Evolutionary conservation across 1,140 invertebrate species (phyloP).

Genomic region (Drosophila fuyamai): DNA sequence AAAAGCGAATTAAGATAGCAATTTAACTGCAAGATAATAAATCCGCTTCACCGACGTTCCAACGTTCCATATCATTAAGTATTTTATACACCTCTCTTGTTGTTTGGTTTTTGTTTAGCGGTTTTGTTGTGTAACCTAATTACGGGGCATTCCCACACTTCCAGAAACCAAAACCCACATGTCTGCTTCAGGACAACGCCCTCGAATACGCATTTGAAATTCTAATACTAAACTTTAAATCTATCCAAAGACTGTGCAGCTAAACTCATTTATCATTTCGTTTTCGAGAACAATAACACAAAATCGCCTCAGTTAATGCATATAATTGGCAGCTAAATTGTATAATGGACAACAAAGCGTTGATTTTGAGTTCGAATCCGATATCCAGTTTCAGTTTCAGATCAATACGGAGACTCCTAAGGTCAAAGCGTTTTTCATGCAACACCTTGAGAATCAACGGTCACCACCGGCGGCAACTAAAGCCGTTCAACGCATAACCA

Average conservation of each 20-base stretch:
- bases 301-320: conserved; percentile 62
- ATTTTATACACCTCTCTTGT: neutral
- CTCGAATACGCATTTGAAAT: conserved; percentile 14
- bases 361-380: neutral
- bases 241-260: neutral
- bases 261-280: conserved; percentile 39
- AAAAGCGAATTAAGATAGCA: conserved; percentile 39
- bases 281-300: conserved; percentile 21
- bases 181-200: neutral
- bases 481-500: neutral
- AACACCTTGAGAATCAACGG: conserved; percentile 66
- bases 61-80: conserved; percentile 18
- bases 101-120: conserved; percentile 7
- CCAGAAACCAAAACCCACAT: neutral
- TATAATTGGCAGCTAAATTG: conserved; percentile 62
- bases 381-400: no score
- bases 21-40: conserved; percentile 40
- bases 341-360: conserved; percentile 39
- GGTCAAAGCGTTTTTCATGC: conserved; percentile 71
- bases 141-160: conserved; percentile 12
- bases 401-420: conserved; percentile 34
- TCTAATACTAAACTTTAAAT: conserved; percentile 8
- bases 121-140: conserved; percentile 30
- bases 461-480: conserved; percentile 13
- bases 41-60: conserved; percentile 30